Base-by-base conservation (phyloP, 2,888 invertebrate species). In the Caradrina kadenii region DNA sequence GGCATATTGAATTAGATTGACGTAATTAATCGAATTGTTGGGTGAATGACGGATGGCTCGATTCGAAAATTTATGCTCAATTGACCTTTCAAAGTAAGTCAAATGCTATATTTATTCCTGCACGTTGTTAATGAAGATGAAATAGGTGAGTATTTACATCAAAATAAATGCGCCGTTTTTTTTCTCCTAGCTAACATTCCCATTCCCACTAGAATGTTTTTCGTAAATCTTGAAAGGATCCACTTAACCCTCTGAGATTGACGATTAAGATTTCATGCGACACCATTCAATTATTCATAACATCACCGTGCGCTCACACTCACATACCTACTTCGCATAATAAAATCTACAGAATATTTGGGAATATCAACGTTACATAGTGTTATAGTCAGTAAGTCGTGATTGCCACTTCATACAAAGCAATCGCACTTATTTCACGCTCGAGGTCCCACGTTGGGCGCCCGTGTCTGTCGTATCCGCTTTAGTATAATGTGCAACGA, bases 351-450 rank as follows among this genome's bases (percentile, higher is more conserved):
- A 62, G 39, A 63, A 70, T 64, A 78, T 81, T 72, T 64, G 61
- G 61, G 63, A 73, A 69, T 74, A 82, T 80, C 73, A 42, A 62
- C 45, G 54, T 69, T 49, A 61, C 53, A 54, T 56, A 68, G 66
- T 73, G 42, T 60, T 74, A 64, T 76, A 73, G 55, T 71, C 69
- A 64, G 53, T 21, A 48, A 54, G 22, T 70, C 69, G 80, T 82
- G 85, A 89, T 88, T 87, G 83, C 86, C 85, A 87, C 85, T 89
- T 86, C 84, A 86, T 86, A 87, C 85, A 90, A 89, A 88, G 88
- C 86, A 88, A 89, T 90, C 74, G 83, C 78, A 83, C 81, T 86
- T 87, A 90, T 90, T 92, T 92, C 85, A 90, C 86, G 88, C 86
- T 82, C 79, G 82, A 80, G 77, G 76, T 79, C 85, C 85, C 82